Evolutionary conservation across 1,140 invertebrate species (phyloP), one percentile per base, ranked within the genome.

Genomic region (Pararge aegeria): DNA sequence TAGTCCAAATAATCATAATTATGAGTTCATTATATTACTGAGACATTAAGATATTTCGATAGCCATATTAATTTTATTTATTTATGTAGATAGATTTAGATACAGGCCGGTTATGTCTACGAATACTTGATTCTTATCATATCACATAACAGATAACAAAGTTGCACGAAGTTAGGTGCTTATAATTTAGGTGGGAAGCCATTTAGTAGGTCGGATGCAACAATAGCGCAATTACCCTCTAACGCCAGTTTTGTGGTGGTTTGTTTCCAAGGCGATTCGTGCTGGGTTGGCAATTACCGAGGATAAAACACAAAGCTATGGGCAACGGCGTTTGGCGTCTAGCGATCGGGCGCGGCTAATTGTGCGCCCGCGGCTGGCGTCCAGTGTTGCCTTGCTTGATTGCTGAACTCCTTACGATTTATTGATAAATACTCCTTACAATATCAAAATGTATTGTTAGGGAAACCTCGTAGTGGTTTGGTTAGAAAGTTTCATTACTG

Each of bases 191-290:
- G 64, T 73, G 62, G 69, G 71, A 70, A 74, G 42, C 71, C 61
- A 70, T 79, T 80, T 83, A 50, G 75, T 65, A 56, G 67, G 68
- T 30, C 38, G 60, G 64, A 73, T 70, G 66, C 66, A 77, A 83
- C 75, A 86, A 85, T 82, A 74, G 74, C 54, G 80, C 80, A 88
- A 86, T 88, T 82, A 80, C 76, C 71, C 62, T 73, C 80, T 72
- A 80, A 68, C 77, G 70, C 73, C 57, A 63, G 64, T 73, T 65
- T 72, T 79, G 73, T 77, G 73, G 72, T 75, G 73, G 75, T 61
- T 64, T 60, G 75, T 61, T 64, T 64, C 60, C 21, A 52, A 44
- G 66, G 72, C 56, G 63, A 67, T 68, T 64, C 63, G 66, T 64
- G 65, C 57, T 66, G 71, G 60, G 64, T 55, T 68, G 50, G 76